These are phyloP conservation scores for chimpanzee (Pan troglodytes) DNA, from an alignment of 2,113 vertebrate species.

Conservation along the genomic window DNA sequence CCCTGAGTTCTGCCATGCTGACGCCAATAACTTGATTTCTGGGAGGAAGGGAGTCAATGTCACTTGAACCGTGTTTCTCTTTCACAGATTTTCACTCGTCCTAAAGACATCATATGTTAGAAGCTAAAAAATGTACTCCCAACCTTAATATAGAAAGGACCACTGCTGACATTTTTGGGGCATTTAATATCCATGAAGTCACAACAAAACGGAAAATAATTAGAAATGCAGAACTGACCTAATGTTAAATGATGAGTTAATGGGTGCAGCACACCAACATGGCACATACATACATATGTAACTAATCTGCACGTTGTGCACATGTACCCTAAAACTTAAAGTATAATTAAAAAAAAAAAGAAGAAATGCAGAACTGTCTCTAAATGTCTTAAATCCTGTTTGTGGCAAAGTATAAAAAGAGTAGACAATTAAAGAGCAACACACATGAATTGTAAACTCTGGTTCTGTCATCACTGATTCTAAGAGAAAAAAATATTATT, in stretches of 20 bases:
- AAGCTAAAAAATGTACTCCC: not conserved
- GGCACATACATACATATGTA: too few species aligned
- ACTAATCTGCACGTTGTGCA: too few species aligned
- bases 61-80: conserved; percentile 2
- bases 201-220: not conserved
- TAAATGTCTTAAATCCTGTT: not conserved
- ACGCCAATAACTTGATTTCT: conserved; percentile 17
- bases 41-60: not conserved
- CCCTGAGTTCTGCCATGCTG: not conserved
- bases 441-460: not conserved
- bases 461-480: not conserved
- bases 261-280: too few species aligned
- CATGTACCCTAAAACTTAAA: too few species aligned
- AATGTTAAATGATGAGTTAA: too few species aligned
- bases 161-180: not conserved
- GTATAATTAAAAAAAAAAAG: too few species aligned
- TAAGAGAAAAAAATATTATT: not conserved
- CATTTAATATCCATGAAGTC: not conserved
- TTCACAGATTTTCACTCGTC: not conserved
- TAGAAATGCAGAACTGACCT: not conserved
- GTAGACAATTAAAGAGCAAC: not conserved
- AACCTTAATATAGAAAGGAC: not conserved
- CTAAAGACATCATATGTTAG: not conserved
- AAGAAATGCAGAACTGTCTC: not conserved
- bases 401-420: not conserved